These are phyloP conservation scores for Lithophane semibrunnea DNA, from an alignment of 2,888 invertebrate genomes.

Conservation along the genomic window DNA sequence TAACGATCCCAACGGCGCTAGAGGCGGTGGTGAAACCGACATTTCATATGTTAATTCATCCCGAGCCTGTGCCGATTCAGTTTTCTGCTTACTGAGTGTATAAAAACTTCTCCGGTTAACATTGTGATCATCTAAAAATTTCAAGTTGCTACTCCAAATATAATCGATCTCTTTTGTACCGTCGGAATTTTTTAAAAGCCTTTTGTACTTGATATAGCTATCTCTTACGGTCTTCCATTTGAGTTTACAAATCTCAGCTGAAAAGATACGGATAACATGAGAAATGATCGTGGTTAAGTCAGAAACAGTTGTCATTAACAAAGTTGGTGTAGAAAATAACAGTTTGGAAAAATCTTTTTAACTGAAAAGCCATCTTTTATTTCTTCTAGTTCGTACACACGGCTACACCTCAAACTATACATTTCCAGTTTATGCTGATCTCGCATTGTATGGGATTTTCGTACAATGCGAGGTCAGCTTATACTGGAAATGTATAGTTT, in stretches of 20 bases:
- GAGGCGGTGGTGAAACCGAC: constrained; percentile 42
- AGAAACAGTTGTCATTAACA: background rate
- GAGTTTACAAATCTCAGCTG: constrained; percentile 69
- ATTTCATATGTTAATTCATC: constrained; percentile 13
- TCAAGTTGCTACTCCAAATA: constrained; percentile 66
- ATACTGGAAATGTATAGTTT: too few species aligned
- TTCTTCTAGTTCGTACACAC: background rate
- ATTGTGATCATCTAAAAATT: constrained; percentile 65
- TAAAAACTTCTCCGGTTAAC: constrained; percentile 45
- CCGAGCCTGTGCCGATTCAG: constrained; percentile 1
- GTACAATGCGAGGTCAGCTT: too few species aligned
- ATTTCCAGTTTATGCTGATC: too few species aligned
- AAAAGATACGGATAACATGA: constrained; percentile 28
- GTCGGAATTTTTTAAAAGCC: constrained; percentile 53
- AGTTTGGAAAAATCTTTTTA: background rate
- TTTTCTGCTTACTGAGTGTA: background rate
- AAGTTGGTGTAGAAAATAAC: background rate
- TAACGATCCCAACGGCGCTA: constrained; percentile 32
- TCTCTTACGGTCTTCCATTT: constrained; percentile 75
- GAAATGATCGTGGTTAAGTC: background rate
- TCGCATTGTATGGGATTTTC: too few species aligned
- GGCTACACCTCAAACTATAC: too few species aligned
- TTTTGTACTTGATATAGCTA: constrained; percentile 72
- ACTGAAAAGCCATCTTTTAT: too few species aligned
- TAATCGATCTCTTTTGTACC: constrained; percentile 66